Evolutionary conservation across 2,888 invertebrate genomes (phyloP), one percentile per base, ranked within the genome.

Genomic region (Spodoptera picta): DNA sequence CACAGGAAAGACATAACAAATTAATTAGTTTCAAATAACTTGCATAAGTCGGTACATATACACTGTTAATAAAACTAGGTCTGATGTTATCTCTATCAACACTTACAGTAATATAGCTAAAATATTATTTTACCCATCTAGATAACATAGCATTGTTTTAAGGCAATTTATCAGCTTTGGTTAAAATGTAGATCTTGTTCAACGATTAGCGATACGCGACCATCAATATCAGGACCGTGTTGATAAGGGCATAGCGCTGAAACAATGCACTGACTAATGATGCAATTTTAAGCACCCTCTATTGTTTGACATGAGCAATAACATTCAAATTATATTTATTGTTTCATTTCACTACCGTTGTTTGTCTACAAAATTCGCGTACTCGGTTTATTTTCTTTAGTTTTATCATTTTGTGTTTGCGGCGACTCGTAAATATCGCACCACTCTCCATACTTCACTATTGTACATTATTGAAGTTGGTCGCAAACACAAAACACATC

Each of bases 191-290:
- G 78, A 74, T 77, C 47, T 66, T 69, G 75, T 66, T 51, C 58
- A 58, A 53, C 67, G 62, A 75, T 75, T 68, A 62, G 53, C 67
- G 73, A 69, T 72, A 77, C 14, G 43, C 60, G 56, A 31, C 60
- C 67, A 73, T 73, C 56, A 60, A 69, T 73, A 73, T 76, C 50
- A 48, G 56, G 56, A 53, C 42, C 44, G 43, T 42, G 49, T 59
- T 56, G 67, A 79, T 70, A 69, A 73, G 51, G 54, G 42, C 36
- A 50, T 49, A 52, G 59, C 57, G 69, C 70, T 70, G 63, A 77
- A 80, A 82, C 83, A 82, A 79, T 77, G 68, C 73, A 60, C 57
- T 73, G 70, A 74, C 69, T 77, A 73, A 82, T 73, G 65, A 75
- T 75, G 69, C 66, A 75, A 62, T 78, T 80, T 73, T 64, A 69